A percentile compares a stretch with the other conserved stretches of the same genome.
Evolutionary conservation across 2,888 invertebrate species (phyloP).

Genomic region (Apodemia hepburni): DNA sequence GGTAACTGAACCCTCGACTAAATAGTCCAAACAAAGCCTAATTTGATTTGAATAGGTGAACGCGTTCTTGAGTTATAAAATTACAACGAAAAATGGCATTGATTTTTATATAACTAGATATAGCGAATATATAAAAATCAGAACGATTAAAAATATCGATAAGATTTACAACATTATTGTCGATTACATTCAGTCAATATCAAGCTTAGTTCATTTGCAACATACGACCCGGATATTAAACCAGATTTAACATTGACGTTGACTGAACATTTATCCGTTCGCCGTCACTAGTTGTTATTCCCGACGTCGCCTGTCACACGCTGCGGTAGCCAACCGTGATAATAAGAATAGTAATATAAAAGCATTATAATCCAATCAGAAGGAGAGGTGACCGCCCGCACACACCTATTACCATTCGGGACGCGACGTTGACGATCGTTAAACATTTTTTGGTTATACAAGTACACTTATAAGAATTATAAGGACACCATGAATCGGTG

Average conservation of each 20-base stretch:
- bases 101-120: no score
- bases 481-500: constrained; percentile 25
- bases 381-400: constrained; percentile 68
- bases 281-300: constrained; percentile 62
- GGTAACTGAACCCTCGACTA: no score
- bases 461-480: constrained; percentile 41
- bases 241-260: constrained; percentile 25
- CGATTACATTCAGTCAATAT: not conserved
- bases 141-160: not conserved
- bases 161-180: not conserved
- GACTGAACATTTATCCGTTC: constrained; percentile 23
- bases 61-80: no score
- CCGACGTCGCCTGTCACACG: constrained; percentile 60
- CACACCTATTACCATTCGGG: constrained; percentile 64
- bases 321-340: constrained; percentile 66
- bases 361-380: constrained; percentile 78
- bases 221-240: constrained; percentile 35
- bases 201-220: constrained; percentile 12
- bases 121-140: no score
- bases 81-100: no score
- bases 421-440: constrained; percentile 58
- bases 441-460: constrained; percentile 65
- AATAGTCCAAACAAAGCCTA: no score
- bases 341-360: constrained; percentile 77
- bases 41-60: no score